A percentile compares a stretch with the other conserved stretches of the same genome.
phyloP scores from a whole-genome alignment of 2,113 vertebrate genomes.

The Callionymus lyra region DNA sequence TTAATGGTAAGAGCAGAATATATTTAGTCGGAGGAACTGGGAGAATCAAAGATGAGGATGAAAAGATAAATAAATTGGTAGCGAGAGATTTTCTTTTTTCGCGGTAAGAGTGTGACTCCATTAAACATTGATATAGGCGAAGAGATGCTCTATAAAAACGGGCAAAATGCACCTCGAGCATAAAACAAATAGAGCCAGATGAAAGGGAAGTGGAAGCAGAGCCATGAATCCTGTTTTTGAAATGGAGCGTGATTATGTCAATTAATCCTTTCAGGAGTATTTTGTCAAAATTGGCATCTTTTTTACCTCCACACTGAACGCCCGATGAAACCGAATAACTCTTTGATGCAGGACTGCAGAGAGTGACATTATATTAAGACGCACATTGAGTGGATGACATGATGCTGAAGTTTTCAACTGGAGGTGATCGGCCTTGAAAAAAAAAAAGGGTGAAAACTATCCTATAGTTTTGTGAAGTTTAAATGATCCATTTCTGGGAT shows the following conservation, averaged over 20 bases:
- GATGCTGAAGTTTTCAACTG: no score
- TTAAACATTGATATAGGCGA: constrained; percentile 25
- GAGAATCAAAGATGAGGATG: constrained; percentile 9
- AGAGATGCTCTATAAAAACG: constrained; percentile 14
- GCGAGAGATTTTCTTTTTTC: not conserved
- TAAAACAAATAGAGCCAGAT: constrained; percentile 17
- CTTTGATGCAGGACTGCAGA: no score
- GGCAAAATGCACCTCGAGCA: constrained; percentile 17
- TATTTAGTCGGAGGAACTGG: constrained; percentile 1
- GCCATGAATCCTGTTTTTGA: constrained; percentile 3
- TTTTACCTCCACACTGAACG: not conserved
- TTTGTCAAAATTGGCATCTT: constrained; percentile 27
- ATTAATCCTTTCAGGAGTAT: constrained; percentile 35
- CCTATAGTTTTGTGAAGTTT: no score
- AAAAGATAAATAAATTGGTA: not conserved
- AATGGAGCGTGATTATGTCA: constrained; percentile 28
- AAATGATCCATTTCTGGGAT: no score
- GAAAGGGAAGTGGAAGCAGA: constrained; percentile 15
- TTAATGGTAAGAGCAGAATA: constrained; percentile 20
- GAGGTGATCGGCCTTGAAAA: no score
- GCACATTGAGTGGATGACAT: no score
- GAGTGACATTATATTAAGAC: no score
- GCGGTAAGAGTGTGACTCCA: not conserved
- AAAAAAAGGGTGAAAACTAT: no score
- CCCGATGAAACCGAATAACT: no score